Evolutionary conservation across 2,888 invertebrate genomes (phyloP).

Genomic region (Tetanocera ferruginea): DNA sequence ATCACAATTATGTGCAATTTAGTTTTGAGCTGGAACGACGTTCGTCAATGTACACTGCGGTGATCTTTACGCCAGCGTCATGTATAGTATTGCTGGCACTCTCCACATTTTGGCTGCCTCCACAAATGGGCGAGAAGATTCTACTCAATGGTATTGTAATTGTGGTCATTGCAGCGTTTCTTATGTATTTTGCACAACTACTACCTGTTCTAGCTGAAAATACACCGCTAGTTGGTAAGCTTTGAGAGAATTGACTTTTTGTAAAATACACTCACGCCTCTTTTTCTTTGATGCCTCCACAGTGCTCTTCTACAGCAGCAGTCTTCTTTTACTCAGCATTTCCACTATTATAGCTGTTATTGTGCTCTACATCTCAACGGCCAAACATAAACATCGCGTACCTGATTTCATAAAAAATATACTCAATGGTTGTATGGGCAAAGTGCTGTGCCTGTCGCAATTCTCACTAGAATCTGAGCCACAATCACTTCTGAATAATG

Average conservation of each 20-base stretch:
- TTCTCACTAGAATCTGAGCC: constrained; percentile 58
- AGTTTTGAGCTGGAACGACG: constrained; percentile 70
- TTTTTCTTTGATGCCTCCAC: constrained; percentile 46
- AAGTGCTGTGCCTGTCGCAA: constrained; percentile 60
- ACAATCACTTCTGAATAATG: constrained; percentile 52
- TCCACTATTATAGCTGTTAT: constrained; percentile 72
- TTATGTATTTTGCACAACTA: constrained; percentile 76
- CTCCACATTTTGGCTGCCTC: constrained; percentile 77
- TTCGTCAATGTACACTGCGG: constrained; percentile 74
- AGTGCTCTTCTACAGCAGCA: constrained; percentile 74
- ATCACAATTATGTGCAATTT: constrained; percentile 60
- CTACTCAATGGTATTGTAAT: constrained; percentile 74
- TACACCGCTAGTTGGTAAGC: constrained; percentile 70
- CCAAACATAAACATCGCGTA: constrained; percentile 68
- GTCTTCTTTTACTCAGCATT: constrained; percentile 71
- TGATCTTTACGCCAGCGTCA: constrained; percentile 76
- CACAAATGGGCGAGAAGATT: constrained; percentile 77
- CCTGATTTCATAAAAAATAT: constrained; percentile 67
- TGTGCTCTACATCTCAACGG: constrained; percentile 72
- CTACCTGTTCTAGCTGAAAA: constrained; percentile 70
- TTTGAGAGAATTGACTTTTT: background rate
- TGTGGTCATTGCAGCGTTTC: constrained; percentile 74
- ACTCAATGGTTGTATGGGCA: constrained; percentile 62
- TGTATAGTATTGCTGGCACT: constrained; percentile 76
- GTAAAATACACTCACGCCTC: constrained; percentile 50